Evolutionary conservation across 1,140 invertebrate genomes (phyloP).

Genomic region (Drosophila nebulosa): DNA sequence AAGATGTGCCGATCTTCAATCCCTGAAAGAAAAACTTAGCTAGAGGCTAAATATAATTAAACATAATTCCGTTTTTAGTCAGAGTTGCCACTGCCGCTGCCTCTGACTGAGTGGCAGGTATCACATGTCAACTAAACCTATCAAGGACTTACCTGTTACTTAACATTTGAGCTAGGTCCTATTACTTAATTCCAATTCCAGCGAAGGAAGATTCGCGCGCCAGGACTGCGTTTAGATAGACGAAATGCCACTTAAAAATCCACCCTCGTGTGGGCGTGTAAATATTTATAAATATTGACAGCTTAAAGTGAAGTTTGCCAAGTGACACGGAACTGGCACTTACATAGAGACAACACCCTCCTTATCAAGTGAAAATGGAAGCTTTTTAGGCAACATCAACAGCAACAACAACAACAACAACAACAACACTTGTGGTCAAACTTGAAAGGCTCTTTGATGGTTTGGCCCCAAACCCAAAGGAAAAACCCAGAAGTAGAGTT

Average conservation of each 20-base stretch:
- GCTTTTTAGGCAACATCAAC: conserved; percentile 55
- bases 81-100: background rate
- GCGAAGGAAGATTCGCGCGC: background rate
- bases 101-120: background rate
- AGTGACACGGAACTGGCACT: conserved; percentile 61
- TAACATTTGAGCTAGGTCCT: conserved; percentile 8
- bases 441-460: conserved; percentile 75
- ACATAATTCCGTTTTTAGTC: too few relatives aligned
- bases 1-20: too few relatives aligned
- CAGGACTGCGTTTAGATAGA: background rate
- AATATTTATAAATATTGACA: conserved; percentile 79
- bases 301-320: conserved; percentile 75
- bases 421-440: conserved; percentile 70
- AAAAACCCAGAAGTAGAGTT: conserved; percentile 15
- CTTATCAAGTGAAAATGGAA: conserved; percentile 49
- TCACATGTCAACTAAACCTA: conserved; percentile 1
- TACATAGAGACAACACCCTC: conserved; percentile 7
- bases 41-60: too few relatives aligned
- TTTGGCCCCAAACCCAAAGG: conserved; percentile 18
- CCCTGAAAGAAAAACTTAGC: too few relatives aligned
- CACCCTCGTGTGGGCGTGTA: conserved; percentile 47
- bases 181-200: conserved; percentile 12
- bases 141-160: background rate
- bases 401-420: conserved; percentile 35
- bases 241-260: conserved; percentile 7